Percentiles rank a stretch among this genome's conserved stretches.
These are phyloP conservation scores for Paramormyrops kingsleyae DNA, from an alignment of 2,113 vertebrate genomes.

Conservation along the genomic window DNA sequence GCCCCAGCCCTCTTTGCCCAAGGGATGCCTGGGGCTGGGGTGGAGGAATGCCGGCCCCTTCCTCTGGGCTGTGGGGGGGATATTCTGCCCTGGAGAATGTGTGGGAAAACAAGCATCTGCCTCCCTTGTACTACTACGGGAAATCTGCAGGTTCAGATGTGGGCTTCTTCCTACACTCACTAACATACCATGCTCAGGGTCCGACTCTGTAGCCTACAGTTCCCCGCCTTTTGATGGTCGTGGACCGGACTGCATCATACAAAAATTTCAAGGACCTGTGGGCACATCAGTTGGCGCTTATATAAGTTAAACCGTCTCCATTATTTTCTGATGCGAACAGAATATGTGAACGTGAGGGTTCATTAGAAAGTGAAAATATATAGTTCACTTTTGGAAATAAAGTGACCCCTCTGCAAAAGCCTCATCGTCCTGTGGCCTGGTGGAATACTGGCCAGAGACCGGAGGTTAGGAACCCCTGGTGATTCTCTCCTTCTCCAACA, in stretches of 20 bases:
- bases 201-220: neutral
- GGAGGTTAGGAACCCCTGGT: neutral
- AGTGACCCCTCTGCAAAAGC: neutral
- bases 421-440: neutral
- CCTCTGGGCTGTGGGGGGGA: slow-evolving; percentile 5
- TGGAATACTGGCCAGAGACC: neutral
- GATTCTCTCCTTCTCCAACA: neutral
- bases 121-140: neutral
- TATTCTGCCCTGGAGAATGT: slow-evolving; percentile 9
- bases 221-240: neutral
- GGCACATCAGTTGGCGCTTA: neutral
- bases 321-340: neutral
- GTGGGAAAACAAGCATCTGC: slow-evolving; percentile 23
- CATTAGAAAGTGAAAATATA: neutral
- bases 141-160: neutral
- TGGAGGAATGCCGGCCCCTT: slow-evolving; percentile 6
- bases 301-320: neutral
- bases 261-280: neutral
- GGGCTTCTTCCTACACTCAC: neutral
- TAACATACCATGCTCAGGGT: neutral
- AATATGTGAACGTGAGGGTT: neutral
- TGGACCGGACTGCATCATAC: neutral
- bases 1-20: neutral
- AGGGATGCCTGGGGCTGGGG: neutral
- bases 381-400: neutral